These are phyloP conservation scores for Proteles cristata DNA, from an alignment of 2,113 vertebrate species.

Conservation along the genomic window DNA sequence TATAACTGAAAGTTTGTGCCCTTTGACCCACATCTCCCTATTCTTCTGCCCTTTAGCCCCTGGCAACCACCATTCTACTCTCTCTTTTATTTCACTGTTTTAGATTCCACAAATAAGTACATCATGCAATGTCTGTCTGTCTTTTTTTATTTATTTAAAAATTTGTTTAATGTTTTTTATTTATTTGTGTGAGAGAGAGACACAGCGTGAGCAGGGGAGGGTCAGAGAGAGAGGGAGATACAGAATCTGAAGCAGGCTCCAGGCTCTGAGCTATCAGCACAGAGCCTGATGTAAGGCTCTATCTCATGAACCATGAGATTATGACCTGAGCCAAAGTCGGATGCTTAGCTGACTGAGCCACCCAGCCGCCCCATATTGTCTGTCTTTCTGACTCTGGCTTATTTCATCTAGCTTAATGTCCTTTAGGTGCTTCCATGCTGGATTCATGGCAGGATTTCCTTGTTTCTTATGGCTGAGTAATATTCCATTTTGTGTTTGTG, in stretches of 20 bases:
- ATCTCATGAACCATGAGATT: too few relatives aligned
- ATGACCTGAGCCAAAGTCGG: too few relatives aligned
- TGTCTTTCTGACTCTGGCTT: neutral
- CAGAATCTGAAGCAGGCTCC: too few relatives aligned
- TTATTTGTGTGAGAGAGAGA: too few relatives aligned
- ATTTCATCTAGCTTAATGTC: neutral
- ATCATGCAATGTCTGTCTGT: neutral
- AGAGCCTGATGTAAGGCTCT: too few relatives aligned
- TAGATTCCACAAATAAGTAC: neutral
- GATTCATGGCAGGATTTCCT: neutral
- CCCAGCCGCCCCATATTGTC: neutral
- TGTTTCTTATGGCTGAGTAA: neutral
- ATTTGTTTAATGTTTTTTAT: too few relatives aligned
- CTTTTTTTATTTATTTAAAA: too few relatives aligned
- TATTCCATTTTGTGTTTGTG: neutral
- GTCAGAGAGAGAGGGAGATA: too few relatives aligned
- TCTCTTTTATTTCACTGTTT: neutral
- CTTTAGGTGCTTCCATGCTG: neutral
- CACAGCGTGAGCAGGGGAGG: too few relatives aligned
- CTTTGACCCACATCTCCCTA: neutral
- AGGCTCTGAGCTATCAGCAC: too few relatives aligned
- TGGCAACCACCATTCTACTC: neutral
- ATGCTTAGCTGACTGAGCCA: too few relatives aligned
- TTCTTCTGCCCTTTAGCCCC: neutral
- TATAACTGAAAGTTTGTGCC: neutral